Percentiles rank a stretch among this genome's conserved stretches.
Conservation (phyloP, 2,888 invertebrate species). For the Hoplodrina blanda region DNA sequence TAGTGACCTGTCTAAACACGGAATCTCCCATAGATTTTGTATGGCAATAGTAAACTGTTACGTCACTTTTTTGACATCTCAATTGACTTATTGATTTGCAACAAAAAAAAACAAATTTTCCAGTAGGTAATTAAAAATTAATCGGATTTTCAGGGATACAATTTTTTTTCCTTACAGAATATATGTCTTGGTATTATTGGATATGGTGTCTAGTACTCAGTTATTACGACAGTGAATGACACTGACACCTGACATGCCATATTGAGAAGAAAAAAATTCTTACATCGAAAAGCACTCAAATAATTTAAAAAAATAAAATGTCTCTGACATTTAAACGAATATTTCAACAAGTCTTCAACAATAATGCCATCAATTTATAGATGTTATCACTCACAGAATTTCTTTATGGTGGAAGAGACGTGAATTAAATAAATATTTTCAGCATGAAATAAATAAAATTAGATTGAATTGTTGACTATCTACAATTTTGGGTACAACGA, state of each 20-base stretch:
- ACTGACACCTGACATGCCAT: too few relatives aligned
- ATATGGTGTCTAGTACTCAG: background rate
- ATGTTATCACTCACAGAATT: background rate
- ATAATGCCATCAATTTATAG: background rate
- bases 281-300: background rate
- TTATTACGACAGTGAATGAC: background rate
- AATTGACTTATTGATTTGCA: too few relatives aligned
- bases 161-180: too few relatives aligned
- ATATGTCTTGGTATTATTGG: too few relatives aligned
- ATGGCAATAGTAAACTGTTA: too few relatives aligned
- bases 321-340: too few relatives aligned
- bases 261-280: background rate
- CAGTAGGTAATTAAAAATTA: too few relatives aligned
- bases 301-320: background rate
- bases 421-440: slow-evolving; percentile 3
- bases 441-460: slow-evolving; percentile 7
- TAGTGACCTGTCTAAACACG: too few relatives aligned
- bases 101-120: too few relatives aligned
- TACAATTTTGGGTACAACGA: background rate
- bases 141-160: too few relatives aligned
- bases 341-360: background rate
- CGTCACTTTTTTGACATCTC: too few relatives aligned
- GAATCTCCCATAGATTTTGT: too few relatives aligned
- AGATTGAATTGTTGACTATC: background rate
- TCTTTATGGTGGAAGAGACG: background rate